These are phyloP conservation scores for Eurystomus gularis DNA, from an alignment of 2,113 vertebrate genomes.

Conservation along the genomic window DNA sequence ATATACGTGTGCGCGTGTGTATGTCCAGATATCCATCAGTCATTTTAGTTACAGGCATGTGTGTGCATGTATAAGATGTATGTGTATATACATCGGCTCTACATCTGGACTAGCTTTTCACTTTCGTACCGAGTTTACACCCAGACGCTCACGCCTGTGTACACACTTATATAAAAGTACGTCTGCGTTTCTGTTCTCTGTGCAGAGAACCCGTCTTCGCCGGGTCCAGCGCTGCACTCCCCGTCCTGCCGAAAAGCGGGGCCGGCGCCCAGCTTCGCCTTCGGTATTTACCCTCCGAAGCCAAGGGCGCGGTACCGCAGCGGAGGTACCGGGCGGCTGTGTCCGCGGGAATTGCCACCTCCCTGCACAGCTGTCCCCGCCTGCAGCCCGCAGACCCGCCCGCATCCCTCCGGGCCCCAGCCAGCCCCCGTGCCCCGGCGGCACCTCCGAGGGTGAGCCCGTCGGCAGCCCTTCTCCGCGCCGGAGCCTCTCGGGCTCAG, in stretches of 20 bases:
- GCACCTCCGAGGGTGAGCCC: not conserved
- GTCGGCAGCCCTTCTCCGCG: not conserved
- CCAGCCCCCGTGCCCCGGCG: too few species aligned
- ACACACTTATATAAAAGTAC: not conserved
- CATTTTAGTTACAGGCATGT: not conserved
- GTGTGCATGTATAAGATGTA: not conserved
- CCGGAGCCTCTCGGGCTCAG: not conserved
- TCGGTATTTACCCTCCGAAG: too few species aligned
- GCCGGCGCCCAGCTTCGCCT: not conserved
- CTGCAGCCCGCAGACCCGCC: not conserved
- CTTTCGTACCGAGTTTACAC: conserved; percentile 9
- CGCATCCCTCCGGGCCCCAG: not conserved
- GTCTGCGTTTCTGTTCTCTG: not conserved
- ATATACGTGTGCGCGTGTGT: not conserved
- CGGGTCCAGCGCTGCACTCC: not conserved
- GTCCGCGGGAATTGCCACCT: accelerated
- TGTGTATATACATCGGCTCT: not conserved
- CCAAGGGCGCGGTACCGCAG: not conserved
- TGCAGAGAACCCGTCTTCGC: not conserved
- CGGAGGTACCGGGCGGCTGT: not conserved
- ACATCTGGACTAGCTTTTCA: conserved; percentile 41
- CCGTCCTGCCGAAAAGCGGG: not conserved
- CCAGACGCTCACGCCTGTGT: not conserved
- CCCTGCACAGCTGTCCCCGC: not conserved
- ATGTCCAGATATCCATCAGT: not conserved